Percentiles rank a stretch among this genome's conserved stretches.
These are phyloP conservation scores for Sebastes miniatus DNA, from an alignment of 2,797 vertebrate species.

Conservation along the genomic window DNA sequence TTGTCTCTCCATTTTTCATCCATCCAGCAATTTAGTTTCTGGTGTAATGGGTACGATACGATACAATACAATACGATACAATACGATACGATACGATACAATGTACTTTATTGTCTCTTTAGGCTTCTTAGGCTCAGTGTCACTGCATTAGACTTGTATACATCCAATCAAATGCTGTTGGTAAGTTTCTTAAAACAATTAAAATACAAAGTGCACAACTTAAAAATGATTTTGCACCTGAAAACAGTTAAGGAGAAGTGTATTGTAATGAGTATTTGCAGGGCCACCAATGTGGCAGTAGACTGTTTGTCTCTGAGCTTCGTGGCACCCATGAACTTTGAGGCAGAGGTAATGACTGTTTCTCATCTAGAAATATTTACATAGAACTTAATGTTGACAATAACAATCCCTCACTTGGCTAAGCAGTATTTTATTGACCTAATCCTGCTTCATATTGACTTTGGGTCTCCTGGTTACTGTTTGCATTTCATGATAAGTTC, in stretches of 20 bases:
- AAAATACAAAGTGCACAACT: no score
- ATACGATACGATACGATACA: no score
- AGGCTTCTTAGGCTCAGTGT: no score
- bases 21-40: not conserved
- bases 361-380: not conserved
- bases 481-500: conserved; percentile 28
- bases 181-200: no score
- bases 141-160: no score
- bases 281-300: not conserved
- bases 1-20: not conserved
- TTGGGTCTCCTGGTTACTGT: conserved; percentile 33
- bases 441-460: not conserved
- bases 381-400: not conserved
- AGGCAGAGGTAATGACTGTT: not conserved
- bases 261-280: not conserved
- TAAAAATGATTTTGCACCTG: no score
- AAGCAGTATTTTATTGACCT: not conserved
- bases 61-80: no score
- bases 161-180: no score
- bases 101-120: no score
- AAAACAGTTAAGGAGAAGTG: no score
- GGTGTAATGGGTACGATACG: not conserved
- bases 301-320: not conserved
- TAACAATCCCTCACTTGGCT: not conserved
- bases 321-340: not conserved